phyloP scores from a whole-genome alignment of 2,113 vertebrate genomes.

The Tenrec ecaudatus region DNA sequence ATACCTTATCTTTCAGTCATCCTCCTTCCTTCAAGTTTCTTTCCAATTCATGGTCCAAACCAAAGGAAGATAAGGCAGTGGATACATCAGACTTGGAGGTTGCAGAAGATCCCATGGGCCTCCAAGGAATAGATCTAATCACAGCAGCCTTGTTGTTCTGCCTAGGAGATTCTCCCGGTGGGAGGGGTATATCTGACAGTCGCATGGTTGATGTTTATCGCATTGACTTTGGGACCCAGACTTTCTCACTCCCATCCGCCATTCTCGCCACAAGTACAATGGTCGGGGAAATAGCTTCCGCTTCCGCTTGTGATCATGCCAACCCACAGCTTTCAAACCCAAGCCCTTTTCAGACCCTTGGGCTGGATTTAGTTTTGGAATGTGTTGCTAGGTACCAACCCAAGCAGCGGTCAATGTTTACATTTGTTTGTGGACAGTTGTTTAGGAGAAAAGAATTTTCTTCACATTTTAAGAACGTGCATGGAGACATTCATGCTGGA shows the following conservation, averaged over 20 bases:
- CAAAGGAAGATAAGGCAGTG: conserved; percentile 95
- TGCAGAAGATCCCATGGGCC: conserved; percentile 94
- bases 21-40: conserved; percentile 87
- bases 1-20: conserved; percentile 87
- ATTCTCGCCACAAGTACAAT: conserved; percentile 97
- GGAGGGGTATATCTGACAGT: conserved; percentile 95
- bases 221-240: conserved; percentile 96
- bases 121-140: conserved; percentile 97
- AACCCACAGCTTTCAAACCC: conserved; percentile 97
- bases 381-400: conserved; percentile 97
- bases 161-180: conserved; percentile 95
- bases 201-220: conserved; percentile 91
- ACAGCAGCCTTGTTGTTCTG: conserved; percentile 97
- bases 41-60: conserved; percentile 86
- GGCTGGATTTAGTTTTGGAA: conserved; percentile 95
- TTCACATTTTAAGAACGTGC: conserved; percentile 98
- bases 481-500: conserved; percentile 98
- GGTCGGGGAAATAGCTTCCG: conserved; percentile 98
- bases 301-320: conserved; percentile 97
- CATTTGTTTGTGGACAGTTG: conserved; percentile 97
- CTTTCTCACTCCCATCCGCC: conserved; percentile 96
- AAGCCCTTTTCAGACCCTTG: conserved; percentile 96
- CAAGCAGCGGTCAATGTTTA: conserved; percentile 99
- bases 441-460: conserved; percentile 98
- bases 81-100: conserved; percentile 96